A percentile compares a stretch with the other conserved stretches of the same genome.
Conservation (phyloP, 1,140 invertebrate species). For the Microplitis demolitor region DNA sequence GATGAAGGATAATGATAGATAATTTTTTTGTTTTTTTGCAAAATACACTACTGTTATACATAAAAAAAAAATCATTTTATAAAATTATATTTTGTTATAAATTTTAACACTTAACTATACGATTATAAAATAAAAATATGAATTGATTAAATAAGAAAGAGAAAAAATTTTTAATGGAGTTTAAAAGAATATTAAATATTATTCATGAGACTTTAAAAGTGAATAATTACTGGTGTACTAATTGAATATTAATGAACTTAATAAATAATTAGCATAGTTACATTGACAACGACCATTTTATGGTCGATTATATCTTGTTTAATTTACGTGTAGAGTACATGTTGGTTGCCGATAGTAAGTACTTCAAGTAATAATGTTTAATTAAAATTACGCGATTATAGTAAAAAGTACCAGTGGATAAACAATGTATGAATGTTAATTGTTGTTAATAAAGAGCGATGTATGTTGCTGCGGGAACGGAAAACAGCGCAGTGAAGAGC, state of each 20-base stretch:
- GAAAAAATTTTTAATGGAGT: no score
- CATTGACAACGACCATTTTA: background rate
- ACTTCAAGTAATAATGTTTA: conserved; percentile 14
- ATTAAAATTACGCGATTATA: conserved; percentile 34
- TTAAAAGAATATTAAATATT: no score
- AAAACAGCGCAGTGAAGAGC: conserved; percentile 59
- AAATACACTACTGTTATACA: no score
- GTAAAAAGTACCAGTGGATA: conserved; percentile 38
- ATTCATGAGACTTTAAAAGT: no score
- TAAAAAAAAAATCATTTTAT: no score
- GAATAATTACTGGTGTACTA: no score
- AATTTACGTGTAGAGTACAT: conserved; percentile 14
- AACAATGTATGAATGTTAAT: conserved; percentile 60
- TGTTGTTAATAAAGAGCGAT: conserved; percentile 62
- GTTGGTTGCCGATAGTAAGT: conserved; percentile 15
- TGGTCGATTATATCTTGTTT: conserved; percentile 33
- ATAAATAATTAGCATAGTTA: background rate
- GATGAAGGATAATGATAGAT: no score
- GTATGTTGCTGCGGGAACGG: conserved; percentile 61
- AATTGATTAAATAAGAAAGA: no score
- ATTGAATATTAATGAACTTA: background rate
- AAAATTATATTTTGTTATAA: no score
- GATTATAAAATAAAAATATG: no score
- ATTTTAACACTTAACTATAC: no score
- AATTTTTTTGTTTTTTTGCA: no score